Conservation (phyloP, 1,140 invertebrate genomes). For the Orussus abietinus region DNA sequence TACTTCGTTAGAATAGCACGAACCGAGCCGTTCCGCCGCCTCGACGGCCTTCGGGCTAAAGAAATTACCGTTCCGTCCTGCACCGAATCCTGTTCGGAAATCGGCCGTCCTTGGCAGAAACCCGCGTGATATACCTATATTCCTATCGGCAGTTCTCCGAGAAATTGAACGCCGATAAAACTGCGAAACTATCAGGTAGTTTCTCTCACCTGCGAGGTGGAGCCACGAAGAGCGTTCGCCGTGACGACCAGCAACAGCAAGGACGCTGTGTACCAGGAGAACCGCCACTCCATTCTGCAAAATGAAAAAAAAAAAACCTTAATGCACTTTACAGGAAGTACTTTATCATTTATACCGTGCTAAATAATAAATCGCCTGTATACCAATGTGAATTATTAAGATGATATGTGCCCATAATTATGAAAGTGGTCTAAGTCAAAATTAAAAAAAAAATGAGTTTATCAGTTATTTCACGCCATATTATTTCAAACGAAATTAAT, state of each 20-base stretch:
- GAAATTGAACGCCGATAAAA: neutral
- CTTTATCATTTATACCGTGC: too few species aligned
- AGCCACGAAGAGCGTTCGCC: slow-evolving; percentile 36
- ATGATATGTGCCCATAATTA: too few species aligned
- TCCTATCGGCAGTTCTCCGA: neutral
- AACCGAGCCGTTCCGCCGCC: slow-evolving; percentile 23
- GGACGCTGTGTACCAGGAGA: slow-evolving; percentile 31
- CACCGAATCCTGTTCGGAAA: neutral
- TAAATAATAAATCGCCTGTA: too few species aligned
- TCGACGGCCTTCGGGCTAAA: slow-evolving; percentile 21
- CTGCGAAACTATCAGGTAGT: neutral
- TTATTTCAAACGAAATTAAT: too few species aligned
- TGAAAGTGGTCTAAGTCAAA: too few species aligned
- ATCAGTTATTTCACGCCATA: too few species aligned
- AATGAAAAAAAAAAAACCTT: slow-evolving; percentile 21
- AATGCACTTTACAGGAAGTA: too few species aligned
- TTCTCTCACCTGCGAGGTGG: slow-evolving; percentile 38
- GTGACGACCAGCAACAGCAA: slow-evolving; percentile 35
- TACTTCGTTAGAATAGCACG: slow-evolving; percentile 13
- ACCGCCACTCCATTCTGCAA: slow-evolving; percentile 42
- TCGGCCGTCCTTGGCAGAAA: neutral
- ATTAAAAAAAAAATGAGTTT: too few species aligned
- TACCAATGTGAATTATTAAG: too few species aligned
- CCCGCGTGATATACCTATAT: too few species aligned
- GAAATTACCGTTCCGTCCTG: slow-evolving; percentile 2